Conservation (phyloP, 2,113 vertebrate genomes). For the Stigmatopora nigra region DNA sequence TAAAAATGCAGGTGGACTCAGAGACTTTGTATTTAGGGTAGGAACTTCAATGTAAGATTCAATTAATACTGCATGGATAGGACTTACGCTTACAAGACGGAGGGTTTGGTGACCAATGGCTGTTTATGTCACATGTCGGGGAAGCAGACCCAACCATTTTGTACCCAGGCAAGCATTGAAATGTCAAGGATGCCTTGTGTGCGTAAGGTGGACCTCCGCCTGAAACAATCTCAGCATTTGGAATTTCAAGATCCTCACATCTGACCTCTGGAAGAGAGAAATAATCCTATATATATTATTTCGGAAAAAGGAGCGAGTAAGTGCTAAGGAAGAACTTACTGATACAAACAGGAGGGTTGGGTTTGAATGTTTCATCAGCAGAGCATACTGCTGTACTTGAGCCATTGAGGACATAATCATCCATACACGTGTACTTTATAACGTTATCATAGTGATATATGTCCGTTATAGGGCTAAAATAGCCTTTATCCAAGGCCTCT, state of each 20-base stretch:
- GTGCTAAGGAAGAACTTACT: conserved; percentile 34
- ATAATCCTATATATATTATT: background rate
- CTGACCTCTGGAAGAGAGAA: conserved; percentile 18
- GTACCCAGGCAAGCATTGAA: conserved; percentile 10
- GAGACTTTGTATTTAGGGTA: too few species aligned
- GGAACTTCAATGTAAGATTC: background rate
- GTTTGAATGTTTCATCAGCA: conserved; percentile 3
- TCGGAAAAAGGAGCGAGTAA: background rate
- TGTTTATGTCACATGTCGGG: conserved; percentile 11
- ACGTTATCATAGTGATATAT: rapidly evolving
- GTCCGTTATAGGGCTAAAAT: rapidly evolving
- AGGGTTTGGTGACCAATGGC: conserved; percentile 35
- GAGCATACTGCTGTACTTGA: background rate
- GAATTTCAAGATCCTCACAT: rapidly evolving
- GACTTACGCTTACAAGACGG: conserved; percentile 51
- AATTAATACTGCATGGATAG: background rate
- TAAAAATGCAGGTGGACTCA: too few species aligned
- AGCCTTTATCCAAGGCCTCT: rapidly evolving
- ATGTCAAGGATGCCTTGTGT: background rate
- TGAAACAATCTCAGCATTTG: rapidly evolving
- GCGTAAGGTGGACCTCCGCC: conserved; percentile 26
- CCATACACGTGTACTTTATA: conserved; percentile 17
- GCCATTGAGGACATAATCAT: background rate
- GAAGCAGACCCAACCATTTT: rapidly evolving
- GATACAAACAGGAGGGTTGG: conserved; percentile 43